These are phyloP conservation scores for Drosophila kuntzei DNA, from an alignment of 2,888 invertebrate genomes.

Conservation along the genomic window DNA sequence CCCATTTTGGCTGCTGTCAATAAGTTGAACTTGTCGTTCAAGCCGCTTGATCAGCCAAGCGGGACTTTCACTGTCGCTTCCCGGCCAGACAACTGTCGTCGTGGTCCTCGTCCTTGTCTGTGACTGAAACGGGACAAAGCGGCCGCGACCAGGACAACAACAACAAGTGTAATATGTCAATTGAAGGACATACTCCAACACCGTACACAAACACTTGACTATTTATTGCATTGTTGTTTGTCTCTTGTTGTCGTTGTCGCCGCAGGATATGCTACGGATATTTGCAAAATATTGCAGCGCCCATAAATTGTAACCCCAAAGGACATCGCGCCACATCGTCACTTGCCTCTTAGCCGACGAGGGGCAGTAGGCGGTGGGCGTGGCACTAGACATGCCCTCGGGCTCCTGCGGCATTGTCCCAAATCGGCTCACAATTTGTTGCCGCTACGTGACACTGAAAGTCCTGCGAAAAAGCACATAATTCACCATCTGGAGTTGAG, in stretches of 20 bases:
- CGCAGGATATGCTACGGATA: conserved; percentile 79
- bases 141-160: conserved; percentile 55
- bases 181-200: conserved; percentile 63
- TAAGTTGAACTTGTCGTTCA: conserved; percentile 62
- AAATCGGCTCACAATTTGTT: conserved; percentile 66
- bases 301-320: conserved; percentile 74
- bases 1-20: conserved; percentile 53
- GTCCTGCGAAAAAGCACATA: conserved; percentile 7
- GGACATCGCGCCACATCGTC: conserved; percentile 56
- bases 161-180: conserved; percentile 79
- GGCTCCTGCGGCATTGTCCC: conserved; percentile 45
- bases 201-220: conserved; percentile 57
- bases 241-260: conserved; percentile 50
- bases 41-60: conserved; percentile 64
- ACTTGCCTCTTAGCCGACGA: conserved; percentile 26
- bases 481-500: conserved; percentile 19
- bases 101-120: conserved; percentile 38
- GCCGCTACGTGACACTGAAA: conserved; percentile 66
- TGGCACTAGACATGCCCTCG: conserved; percentile 30
- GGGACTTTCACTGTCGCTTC: conserved; percentile 29
- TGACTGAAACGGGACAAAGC: conserved; percentile 47
- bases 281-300: conserved; percentile 80
- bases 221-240: conserved; percentile 78
- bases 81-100: conserved; percentile 15
- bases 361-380: conserved; percentile 19